A percentile compares a stretch with the other conserved stretches of the same genome.
These are phyloP conservation scores for Globodera ellingtonae DNA, from an alignment of 1,140 invertebrate species.

Conservation along the genomic window DNA sequence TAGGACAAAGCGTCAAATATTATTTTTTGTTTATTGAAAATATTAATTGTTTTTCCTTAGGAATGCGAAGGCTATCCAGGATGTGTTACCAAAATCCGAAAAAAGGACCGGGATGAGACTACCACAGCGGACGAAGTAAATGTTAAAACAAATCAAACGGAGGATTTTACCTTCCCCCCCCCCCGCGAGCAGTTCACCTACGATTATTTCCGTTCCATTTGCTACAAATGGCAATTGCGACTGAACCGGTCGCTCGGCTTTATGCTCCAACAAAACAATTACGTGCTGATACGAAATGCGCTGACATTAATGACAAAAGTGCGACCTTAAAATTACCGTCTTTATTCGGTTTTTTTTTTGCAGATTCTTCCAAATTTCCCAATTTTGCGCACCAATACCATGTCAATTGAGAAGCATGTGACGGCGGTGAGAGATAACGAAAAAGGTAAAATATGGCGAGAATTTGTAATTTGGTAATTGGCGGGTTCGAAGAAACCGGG, in stretches of 20 bases:
- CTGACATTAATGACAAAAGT: conserved; percentile 52
- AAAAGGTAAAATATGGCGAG: conserved; percentile 4
- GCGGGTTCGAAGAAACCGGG: too few relatives aligned
- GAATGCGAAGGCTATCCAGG: conserved; percentile 40
- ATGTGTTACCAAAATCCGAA: conserved; percentile 46
- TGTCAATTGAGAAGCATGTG: conserved; percentile 34
- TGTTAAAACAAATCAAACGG: conserved; percentile 19
- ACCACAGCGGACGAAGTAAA: conserved; percentile 31
- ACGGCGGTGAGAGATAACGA: conserved; percentile 42
- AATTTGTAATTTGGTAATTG: neutral
- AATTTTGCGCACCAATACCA: conserved; percentile 8
- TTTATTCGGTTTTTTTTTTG: neutral
- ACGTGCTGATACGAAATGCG: conserved; percentile 43
- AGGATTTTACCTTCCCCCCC: neutral
- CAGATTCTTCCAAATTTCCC: conserved; percentile 46
- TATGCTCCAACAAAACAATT: conserved; percentile 30
- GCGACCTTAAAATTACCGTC: conserved; percentile 11
- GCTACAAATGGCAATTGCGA: conserved; percentile 54
- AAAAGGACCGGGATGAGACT: conserved; percentile 38
- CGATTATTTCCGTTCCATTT: conserved; percentile 47
- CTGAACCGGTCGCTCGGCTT: conserved; percentile 28
- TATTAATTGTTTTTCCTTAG: conserved; percentile 21
- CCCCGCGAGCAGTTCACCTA: conserved; percentile 35
- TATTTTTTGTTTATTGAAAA: conserved; percentile 17
- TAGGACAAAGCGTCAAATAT: neutral